phyloP scores from a whole-genome alignment of 2,113 vertebrate species.

The Hyperoodon ampullatus region DNA sequence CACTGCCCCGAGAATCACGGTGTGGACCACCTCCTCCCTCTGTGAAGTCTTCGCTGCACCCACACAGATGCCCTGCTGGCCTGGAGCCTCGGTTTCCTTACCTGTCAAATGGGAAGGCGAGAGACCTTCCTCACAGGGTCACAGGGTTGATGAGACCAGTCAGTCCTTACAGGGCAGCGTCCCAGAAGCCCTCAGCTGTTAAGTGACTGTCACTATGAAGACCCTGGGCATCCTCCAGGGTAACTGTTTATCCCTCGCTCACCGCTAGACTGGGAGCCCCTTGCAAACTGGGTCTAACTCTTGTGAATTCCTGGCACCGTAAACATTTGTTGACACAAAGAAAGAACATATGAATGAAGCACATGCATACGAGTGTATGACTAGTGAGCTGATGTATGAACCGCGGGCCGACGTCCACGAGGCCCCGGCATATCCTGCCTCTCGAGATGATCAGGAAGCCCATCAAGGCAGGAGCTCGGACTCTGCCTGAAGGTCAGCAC shows the following conservation, averaged over 20 bases:
- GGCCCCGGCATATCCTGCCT: not conserved
- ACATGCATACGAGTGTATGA: too few species aligned
- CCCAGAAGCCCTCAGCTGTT: not conserved
- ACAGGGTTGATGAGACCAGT: too few species aligned
- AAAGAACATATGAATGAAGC: not conserved
- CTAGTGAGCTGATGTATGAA: rapidly evolving
- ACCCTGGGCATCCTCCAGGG: not conserved
- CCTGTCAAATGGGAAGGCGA: not conserved
- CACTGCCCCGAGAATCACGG: not conserved
- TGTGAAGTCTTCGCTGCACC: not conserved
- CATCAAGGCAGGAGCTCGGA: too few species aligned
- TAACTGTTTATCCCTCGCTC: not conserved
- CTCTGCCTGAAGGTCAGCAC: not conserved
- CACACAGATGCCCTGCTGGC: rapidly evolving
- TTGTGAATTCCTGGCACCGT: not conserved
- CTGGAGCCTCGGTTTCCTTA: not conserved
- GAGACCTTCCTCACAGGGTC: too few species aligned
- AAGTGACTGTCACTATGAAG: not conserved
- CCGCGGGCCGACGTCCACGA: rapidly evolving
- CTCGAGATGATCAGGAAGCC: too few species aligned
- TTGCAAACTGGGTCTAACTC: not conserved
- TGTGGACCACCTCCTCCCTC: not conserved
- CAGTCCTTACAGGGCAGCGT: rapidly evolving
- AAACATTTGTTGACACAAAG: not conserved
- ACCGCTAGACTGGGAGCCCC: not conserved